Conservation (phyloP, 2,113 vertebrate species). For the Cichladusa arquata region DNA sequence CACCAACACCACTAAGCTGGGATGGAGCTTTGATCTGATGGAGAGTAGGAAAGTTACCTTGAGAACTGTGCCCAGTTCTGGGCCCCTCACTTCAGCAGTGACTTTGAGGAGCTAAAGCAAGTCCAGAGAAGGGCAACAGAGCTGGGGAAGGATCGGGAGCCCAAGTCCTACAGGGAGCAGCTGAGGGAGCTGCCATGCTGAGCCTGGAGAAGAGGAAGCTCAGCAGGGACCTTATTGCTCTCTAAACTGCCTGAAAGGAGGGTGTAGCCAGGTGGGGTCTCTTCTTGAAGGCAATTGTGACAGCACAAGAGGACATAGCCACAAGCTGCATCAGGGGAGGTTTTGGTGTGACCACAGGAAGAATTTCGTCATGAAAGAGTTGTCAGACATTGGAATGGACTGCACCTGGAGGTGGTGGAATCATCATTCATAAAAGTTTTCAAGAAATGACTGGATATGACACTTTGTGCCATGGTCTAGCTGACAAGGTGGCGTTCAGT, state of each 20-base stretch:
- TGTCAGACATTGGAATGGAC: not conserved
- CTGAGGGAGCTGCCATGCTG: not conserved
- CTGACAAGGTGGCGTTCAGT: not conserved
- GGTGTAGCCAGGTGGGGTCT: not conserved
- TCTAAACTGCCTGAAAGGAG: not conserved
- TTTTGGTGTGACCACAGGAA: not conserved
- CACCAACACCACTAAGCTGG: not conserved
- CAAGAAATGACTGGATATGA: not conserved
- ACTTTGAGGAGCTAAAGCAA: not conserved
- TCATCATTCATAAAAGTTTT: not conserved
- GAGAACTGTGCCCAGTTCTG: not conserved
- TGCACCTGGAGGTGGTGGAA: not conserved
- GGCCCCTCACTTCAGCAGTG: not conserved
- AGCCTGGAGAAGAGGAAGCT: not conserved
- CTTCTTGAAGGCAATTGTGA: not conserved
- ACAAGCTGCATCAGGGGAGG: not conserved
- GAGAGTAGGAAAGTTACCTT: not conserved
- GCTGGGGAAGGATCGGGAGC: not conserved
- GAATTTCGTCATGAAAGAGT: not conserved
- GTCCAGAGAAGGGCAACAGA: not conserved
- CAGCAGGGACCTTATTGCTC: not conserved
- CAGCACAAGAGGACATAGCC: not conserved
- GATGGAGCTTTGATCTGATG: not conserved
- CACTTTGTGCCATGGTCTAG: not conserved
- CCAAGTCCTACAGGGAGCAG: not conserved